Percentiles rank a stretch among this genome's conserved stretches.
These are phyloP conservation scores for Potamilus streckersoni DNA, from an alignment of 1,140 invertebrate genomes.

Conservation along the genomic window DNA sequence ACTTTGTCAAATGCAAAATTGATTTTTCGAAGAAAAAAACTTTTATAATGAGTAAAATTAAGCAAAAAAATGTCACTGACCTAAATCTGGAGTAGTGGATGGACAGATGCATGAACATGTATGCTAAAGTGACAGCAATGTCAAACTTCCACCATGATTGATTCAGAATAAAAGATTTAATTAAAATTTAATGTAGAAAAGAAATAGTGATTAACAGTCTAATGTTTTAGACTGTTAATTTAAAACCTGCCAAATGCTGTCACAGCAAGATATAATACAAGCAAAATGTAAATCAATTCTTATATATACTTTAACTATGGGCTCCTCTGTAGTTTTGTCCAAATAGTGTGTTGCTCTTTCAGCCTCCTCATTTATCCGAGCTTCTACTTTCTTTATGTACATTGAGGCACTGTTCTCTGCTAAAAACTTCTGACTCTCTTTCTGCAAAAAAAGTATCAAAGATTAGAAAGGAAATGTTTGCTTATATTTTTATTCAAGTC, in stretches of 20 bases:
- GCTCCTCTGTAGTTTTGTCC: conserved; percentile 94
- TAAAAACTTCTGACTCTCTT: conserved; percentile 99
- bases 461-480: background rate
- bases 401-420: conserved; percentile 98
- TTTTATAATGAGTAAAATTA: too few species aligned
- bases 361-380: conserved; percentile 96
- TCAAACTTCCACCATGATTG: too few species aligned
- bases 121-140: too few species aligned
- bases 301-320: conserved; percentile 79
- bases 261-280: background rate
- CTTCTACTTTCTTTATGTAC: conserved; percentile 99
- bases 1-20: too few species aligned
- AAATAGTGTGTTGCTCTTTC: conserved; percentile 98
- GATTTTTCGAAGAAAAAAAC: too few species aligned
- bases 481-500: too few species aligned
- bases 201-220: too few species aligned
- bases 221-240: background rate
- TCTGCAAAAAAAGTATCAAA: conserved; percentile 70
- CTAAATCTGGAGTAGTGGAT: too few species aligned
- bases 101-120: too few species aligned
- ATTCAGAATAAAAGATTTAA: too few species aligned
- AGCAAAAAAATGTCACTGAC: too few species aligned
- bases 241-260: background rate
- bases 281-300: background rate
- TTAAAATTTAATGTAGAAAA: too few species aligned